These are phyloP conservation scores for Nebria salina DNA, from an alignment of 2,888 invertebrate species.

Conservation along the genomic window DNA sequence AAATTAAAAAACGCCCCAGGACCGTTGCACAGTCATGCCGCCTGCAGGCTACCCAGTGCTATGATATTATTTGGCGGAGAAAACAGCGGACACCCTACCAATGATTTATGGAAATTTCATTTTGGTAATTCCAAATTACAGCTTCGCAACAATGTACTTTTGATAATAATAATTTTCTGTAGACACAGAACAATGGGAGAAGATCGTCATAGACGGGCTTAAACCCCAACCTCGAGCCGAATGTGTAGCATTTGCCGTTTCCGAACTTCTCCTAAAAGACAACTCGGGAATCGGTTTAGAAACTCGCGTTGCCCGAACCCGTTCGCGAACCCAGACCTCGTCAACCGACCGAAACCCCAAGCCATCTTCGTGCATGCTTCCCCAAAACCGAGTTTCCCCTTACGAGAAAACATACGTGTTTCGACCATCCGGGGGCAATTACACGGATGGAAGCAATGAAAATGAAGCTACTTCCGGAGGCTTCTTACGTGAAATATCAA, in stretches of 20 bases:
- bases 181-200: slow-evolving; percentile 82
- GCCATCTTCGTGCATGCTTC: slow-evolving; percentile 61
- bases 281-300: slow-evolving; percentile 53
- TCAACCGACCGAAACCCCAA: slow-evolving; percentile 58
- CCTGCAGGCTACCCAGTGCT: slow-evolving; percentile 78
- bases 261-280: slow-evolving; percentile 65
- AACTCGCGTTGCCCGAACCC: slow-evolving; percentile 54
- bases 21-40: slow-evolving; percentile 80
- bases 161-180: slow-evolving; percentile 36
- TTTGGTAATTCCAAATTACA: slow-evolving; percentile 69
- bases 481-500: slow-evolving; percentile 74
- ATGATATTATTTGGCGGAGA: slow-evolving; percentile 86
- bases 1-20: slow-evolving; percentile 74
- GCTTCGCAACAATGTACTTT: not conserved
- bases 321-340: slow-evolving; percentile 58
- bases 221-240: slow-evolving; percentile 77
- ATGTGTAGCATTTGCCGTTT: slow-evolving; percentile 73
- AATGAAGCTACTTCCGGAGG: slow-evolving; percentile 59
- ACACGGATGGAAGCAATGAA: slow-evolving; percentile 61
- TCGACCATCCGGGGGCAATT: slow-evolving; percentile 62
- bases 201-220: slow-evolving; percentile 69
- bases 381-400: slow-evolving; percentile 59
- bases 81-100: slow-evolving; percentile 73
- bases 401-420: slow-evolving; percentile 63
- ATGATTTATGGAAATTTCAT: slow-evolving; percentile 86